These are phyloP conservation scores for Netelia virgata DNA, from an alignment of 2,888 invertebrate species.

Conservation along the genomic window DNA sequence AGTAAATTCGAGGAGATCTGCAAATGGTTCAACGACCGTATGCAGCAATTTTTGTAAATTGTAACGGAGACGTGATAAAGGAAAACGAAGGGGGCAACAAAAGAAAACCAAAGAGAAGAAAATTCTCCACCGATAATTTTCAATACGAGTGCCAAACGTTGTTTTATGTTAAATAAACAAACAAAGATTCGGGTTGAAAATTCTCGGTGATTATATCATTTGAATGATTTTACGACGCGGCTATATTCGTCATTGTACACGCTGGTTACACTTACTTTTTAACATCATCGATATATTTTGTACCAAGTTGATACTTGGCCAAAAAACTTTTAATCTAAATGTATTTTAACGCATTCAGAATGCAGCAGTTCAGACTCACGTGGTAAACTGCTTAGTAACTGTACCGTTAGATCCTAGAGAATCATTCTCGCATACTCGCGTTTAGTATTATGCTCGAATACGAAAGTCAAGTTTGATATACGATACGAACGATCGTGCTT, in stretches of 20 bases:
- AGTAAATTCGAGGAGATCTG: constrained; percentile 58
- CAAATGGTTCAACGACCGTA: constrained; percentile 53
- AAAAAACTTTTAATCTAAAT: constrained; percentile 42
- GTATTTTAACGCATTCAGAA: constrained; percentile 68
- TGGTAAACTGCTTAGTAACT: constrained; percentile 70
- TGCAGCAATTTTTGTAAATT: constrained; percentile 51
- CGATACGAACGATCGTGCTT: constrained; percentile 7
- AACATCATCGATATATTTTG: constrained; percentile 10
- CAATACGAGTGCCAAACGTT: not conserved
- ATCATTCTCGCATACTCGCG: constrained; percentile 37
- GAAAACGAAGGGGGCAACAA: not conserved
- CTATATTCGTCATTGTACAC: constrained; percentile 7
- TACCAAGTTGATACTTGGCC: constrained; percentile 32
- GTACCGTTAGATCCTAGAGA: constrained; percentile 69
- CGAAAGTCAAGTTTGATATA: constrained; percentile 11
- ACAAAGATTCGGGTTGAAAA: constrained; percentile 8
- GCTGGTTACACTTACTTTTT: constrained; percentile 6
- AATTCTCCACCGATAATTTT: constrained; percentile 19
- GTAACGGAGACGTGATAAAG: not conserved
- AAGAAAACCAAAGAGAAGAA: not conserved
- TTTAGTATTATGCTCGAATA: constrained; percentile 23
- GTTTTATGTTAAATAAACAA: not conserved
- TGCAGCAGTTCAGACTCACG: constrained; percentile 70
- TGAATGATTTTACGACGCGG: constrained; percentile 32
- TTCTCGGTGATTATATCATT: not conserved